Base-by-base conservation (phyloP, 1,140 invertebrate species). In the Linepithema humile region DNA sequence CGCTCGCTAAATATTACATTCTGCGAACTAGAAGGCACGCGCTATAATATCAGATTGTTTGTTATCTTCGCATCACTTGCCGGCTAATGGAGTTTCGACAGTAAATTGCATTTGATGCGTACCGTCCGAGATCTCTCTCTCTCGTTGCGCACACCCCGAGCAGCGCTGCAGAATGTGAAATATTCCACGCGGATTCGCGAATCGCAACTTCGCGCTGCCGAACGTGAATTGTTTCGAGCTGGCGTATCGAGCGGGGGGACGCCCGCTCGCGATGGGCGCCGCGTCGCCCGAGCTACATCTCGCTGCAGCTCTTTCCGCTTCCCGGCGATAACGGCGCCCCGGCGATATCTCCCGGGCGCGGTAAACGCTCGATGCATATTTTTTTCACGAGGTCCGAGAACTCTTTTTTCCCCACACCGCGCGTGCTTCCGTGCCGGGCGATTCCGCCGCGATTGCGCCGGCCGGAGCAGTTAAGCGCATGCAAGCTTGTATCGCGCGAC, bases 401-500 rank as follows among this genome's bases (percentile, higher is more conserved):
- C 32, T 23, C 62, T 60, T 89, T 88, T 89, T 83, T 85, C 72
- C n/a, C n/a, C n/a, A n/a, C n/a, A 69, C 69, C 29, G 82, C 86
- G 88, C 88, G 88, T 89, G 88, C 69, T 69, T 43, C 38, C 50
- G 67, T 77, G 85, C 82, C 82, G 73, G 45, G 57, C 73, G 72
- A 87, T 89, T 62, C 38, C 70, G 50, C 38, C 75, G 50, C 80
- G 88, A 89, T 89, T 84, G 65, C 75, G 57, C 20, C 53, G 48
- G 64, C 35, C 55, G 75, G n/a, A n/a, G n/a, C 77, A 83, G 67
- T 89, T 87, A 87, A 89, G 59, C 83, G 87, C 85, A 77, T 89
- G 85, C 88, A 87, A 82, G 53, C 80, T 80, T 82, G 87, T 82
- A 83, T 82, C 88, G 59, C 50, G 67, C 69, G n/a, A 40, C 67